A percentile compares a stretch with the other conserved stretches of the same genome.
These are phyloP conservation scores for Hipparchia semele DNA, from an alignment of 2,888 invertebrate species.

Conservation along the genomic window DNA sequence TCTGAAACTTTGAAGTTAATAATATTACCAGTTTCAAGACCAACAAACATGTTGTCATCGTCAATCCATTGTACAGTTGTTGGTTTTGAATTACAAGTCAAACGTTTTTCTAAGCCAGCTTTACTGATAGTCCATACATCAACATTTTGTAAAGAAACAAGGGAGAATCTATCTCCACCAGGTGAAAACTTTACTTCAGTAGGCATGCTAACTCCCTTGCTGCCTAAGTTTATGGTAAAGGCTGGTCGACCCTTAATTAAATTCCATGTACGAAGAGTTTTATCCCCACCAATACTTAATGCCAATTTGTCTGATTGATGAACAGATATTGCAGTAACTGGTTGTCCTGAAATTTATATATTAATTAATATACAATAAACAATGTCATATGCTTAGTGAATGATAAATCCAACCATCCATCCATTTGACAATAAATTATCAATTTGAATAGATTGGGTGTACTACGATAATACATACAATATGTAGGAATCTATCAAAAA, in stretches of 20 bases:
- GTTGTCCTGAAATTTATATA: conserved; percentile 69
- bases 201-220: conserved; percentile 81
- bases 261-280: conserved; percentile 95
- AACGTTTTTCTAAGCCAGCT: conserved; percentile 87
- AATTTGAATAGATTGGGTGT: too few relatives aligned
- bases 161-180: conserved; percentile 88
- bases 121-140: conserved; percentile 92
- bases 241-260: conserved; percentile 95
- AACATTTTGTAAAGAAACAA: conserved; percentile 87
- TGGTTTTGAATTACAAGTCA: conserved; percentile 87
- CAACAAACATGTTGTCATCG: conserved; percentile 85
- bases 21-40: conserved; percentile 89
- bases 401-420: too few relatives aligned
- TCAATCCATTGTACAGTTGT: conserved; percentile 87
- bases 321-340: conserved; percentile 89
- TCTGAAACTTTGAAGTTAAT: conserved; percentile 81
- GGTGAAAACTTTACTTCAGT: conserved; percentile 88
- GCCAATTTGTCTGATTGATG: conserved; percentile 96
- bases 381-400: too few relatives aligned
- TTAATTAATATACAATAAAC: too few relatives aligned
- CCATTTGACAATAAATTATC: too few relatives aligned
- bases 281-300: conserved; percentile 92
- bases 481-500: too few relatives aligned
- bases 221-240: conserved; percentile 93
- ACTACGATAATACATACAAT: too few relatives aligned